Evolutionary conservation across 2,113 vertebrate genomes (phyloP).

Genomic region (Petrocephalus zakoni): DNA sequence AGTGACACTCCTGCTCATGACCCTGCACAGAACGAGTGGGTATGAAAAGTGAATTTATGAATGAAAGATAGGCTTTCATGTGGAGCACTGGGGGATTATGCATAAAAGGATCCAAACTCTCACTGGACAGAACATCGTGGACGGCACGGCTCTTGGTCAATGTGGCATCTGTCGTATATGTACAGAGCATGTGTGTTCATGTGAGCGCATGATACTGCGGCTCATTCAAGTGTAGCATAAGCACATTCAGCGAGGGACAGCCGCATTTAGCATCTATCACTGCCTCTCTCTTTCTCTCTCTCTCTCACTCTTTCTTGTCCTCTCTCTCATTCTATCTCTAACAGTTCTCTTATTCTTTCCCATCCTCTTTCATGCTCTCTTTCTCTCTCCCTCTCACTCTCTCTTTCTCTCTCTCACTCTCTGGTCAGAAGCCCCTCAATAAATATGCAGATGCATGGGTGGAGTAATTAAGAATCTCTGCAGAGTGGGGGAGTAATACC

Average conservation of each 20-base stretch:
- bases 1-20: not conserved
- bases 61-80: not conserved
- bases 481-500: not conserved
- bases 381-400: not conserved
- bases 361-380: too few species aligned
- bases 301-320: not conserved
- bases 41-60: not conserved
- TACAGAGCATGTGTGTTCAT: not conserved
- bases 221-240: not conserved
- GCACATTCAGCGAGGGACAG: not conserved
- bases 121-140: not conserved
- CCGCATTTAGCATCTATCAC: not conserved
- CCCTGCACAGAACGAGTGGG: not conserved
- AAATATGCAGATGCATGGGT: constrained; percentile 2
- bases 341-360: not conserved
- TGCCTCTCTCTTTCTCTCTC: not conserved
- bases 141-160: not conserved
- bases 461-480: not conserved
- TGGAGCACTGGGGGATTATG: not conserved
- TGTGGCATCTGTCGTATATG: not conserved
- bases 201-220: not conserved
- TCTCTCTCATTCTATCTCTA: not conserved
- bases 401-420: not conserved
- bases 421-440: not conserved
- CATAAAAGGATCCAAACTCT: not conserved